A percentile compares a stretch with the other conserved stretches of the same genome.
These are phyloP conservation scores for Tortricodes alternella DNA, from an alignment of 2,888 invertebrate genomes.

Conservation along the genomic window DNA sequence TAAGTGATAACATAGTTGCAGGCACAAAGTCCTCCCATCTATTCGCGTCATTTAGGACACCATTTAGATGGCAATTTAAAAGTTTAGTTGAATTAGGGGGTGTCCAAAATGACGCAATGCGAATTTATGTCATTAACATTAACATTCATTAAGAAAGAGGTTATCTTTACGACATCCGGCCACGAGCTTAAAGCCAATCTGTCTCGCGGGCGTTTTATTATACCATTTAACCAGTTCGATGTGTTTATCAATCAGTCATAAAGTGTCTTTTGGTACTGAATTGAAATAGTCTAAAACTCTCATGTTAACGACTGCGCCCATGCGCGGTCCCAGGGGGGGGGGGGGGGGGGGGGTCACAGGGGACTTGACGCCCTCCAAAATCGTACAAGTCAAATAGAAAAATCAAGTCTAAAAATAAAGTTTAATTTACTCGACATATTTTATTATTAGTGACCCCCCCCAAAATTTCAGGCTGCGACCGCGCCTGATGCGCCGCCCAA, in stretches of 20 bases:
- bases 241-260: slow-evolving; percentile 23
- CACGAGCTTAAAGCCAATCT: slow-evolving; percentile 28
- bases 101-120: slow-evolving; percentile 11
- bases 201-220: slow-evolving; percentile 16
- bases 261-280: slow-evolving; percentile 3
- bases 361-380: too few species aligned
- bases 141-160: slow-evolving; percentile 20
- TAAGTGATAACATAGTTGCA: too few species aligned
- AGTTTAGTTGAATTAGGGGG: background rate
- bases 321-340: too few species aligned
- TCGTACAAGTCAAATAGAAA: too few species aligned
- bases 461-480: too few species aligned
- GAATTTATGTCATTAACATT: slow-evolving; percentile 9
- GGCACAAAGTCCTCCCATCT: too few species aligned
- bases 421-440: too few species aligned
- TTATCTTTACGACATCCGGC: slow-evolving; percentile 27
- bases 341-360: too few species aligned
- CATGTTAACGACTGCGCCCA: background rate
- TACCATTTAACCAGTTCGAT: slow-evolving; percentile 16
- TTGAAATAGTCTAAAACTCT: background rate
- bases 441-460: too few species aligned
- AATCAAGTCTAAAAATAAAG: too few species aligned
- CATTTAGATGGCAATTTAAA: background rate
- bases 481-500: too few species aligned
- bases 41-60: too few species aligned